Conservation (phyloP, 2,113 vertebrate genomes). For the Sprattus sprattus region DNA sequence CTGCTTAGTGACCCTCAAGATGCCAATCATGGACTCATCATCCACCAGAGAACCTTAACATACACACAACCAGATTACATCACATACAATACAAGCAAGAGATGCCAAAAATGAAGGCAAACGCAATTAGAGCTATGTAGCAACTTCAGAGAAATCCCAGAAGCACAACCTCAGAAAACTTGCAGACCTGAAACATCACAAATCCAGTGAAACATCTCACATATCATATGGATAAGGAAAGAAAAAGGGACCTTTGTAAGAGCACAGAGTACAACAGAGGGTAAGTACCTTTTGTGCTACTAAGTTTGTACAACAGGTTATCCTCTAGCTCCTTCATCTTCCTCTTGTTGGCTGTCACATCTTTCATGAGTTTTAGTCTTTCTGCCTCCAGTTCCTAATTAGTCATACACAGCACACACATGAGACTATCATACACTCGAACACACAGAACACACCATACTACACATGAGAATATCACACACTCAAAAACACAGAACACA, state of each 20-base stretch:
- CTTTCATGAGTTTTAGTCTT: conserved; percentile 80
- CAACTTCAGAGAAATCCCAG: too few species aligned
- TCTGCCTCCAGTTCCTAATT: conserved; percentile 84
- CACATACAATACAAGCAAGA: background rate
- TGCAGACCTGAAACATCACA: too few species aligned
- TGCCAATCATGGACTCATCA: conserved; percentile 79
- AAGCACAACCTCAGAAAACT: too few species aligned
- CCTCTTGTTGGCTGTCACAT: conserved; percentile 82
- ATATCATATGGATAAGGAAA: background rate
- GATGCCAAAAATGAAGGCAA: background rate
- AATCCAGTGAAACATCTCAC: background rate
- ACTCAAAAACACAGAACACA: background rate
- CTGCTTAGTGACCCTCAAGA: conserved; percentile 80
- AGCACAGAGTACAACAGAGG: background rate
- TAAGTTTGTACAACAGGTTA: conserved; percentile 81
- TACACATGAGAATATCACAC: background rate
- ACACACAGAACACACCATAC: background rate
- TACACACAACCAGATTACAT: background rate
- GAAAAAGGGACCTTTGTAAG: background rate
- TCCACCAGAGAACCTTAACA: conserved; percentile 76
- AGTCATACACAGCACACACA: background rate
- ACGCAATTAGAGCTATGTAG: too few species aligned
- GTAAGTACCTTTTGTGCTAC: conserved; percentile 73
- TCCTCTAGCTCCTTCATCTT: conserved; percentile 89
- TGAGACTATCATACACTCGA: background rate